Conservation (phyloP, 2,888 invertebrate genomes). For the Arenicola marina region DNA sequence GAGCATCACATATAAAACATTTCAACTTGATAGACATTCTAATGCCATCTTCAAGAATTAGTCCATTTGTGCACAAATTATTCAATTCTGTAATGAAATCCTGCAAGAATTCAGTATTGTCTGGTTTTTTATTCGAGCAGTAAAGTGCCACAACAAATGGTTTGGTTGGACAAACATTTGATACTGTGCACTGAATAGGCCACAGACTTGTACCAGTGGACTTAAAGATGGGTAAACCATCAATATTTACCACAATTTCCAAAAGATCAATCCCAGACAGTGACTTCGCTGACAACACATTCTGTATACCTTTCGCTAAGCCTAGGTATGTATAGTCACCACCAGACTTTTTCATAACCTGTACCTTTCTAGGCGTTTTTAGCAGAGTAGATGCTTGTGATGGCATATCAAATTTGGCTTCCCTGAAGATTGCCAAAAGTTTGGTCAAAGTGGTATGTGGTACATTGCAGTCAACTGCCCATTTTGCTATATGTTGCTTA, state of each 20-base stretch:
- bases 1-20: constrained; percentile 4
- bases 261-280: background rate
- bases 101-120: background rate
- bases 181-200: constrained; percentile 6
- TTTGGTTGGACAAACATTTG: background rate
- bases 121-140: background rate
- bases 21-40: background rate
- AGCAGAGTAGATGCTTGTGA: background rate
- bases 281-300: background rate
- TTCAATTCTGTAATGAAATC: no score
- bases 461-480: background rate
- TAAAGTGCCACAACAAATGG: constrained; percentile 8
- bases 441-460: background rate
- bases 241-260: constrained; percentile 2
- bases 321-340: constrained; percentile 1
- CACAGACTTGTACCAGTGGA: background rate
- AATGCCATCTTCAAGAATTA: background rate
- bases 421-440: background rate
- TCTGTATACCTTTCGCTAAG: background rate
- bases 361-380: background rate
- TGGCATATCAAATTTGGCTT: background rate
- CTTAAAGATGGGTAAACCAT: constrained; percentile 1
- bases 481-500: background rate
- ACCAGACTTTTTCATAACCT: background rate
- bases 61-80: no score